Base-by-base conservation (phyloP, 2,797 vertebrate species). In the Chanos chanos region DNA sequence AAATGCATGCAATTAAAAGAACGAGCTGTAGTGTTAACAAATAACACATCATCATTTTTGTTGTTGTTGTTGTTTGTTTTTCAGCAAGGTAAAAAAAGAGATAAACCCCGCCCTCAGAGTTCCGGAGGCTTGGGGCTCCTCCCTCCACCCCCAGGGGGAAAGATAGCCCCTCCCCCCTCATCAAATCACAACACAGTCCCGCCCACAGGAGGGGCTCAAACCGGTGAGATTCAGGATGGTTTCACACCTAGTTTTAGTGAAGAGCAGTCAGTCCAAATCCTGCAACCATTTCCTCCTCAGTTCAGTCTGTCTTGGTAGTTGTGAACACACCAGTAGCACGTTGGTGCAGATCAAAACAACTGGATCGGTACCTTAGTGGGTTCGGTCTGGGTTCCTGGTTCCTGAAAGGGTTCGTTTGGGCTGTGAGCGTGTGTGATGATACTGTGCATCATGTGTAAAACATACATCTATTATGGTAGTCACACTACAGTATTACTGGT, bases 141-240 rank as follows among this genome's bases (percentile, higher is more conserved):
- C 63, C 94, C 94, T 18, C 94, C 94, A 1, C 94, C 94, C 3
- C 94, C 94, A 2, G 93, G 94, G 77, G 91, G 92, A 69, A 95
- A 92, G 85, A 81, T 86, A 68, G 80, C 86, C 12, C 79, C 82
- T 4, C 90, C 92, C 28, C 76, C 89, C 55, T 74, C 57, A 0
- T 81, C 82, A 55, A 89, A 87, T 82, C 82, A 86, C 73, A 87
- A 86, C 77, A 78, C 55, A 5, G 64, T 75, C 1, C 73, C 72
- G 1, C 78, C 80, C 63, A 79, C 73, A 0, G 78, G 70, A 1
- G 68, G 56, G 59, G 75, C 52, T 10, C 28, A 52, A 1, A 78
- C 78, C 72, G 83, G 86, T 86, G 66, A 3, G 22, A 4, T 28
- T 1, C 21, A 13, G 4, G 4, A 0, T 25, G 24, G 3, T 58